Evolutionary conservation across 2,888 invertebrate species (phyloP).

Genomic region (Prosopocoilus inquinatus): DNA sequence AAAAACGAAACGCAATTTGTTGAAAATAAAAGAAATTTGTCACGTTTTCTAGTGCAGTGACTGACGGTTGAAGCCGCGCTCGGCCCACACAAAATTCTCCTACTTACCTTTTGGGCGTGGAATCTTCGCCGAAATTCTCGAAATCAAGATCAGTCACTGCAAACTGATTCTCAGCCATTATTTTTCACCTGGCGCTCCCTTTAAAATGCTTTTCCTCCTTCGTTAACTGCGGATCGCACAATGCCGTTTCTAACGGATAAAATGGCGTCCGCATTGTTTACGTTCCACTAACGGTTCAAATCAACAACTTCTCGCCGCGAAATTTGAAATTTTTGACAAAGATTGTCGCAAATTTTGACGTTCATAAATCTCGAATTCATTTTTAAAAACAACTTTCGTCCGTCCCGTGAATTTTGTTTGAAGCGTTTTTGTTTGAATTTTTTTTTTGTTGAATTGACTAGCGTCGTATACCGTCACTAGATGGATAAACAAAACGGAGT

Average conservation of each 20-base stretch:
- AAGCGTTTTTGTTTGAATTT: not conserved
- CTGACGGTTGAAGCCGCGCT: not conserved
- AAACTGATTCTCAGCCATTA: conserved; percentile 24
- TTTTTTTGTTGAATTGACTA: conserved; percentile 14
- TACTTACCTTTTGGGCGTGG: conserved; percentile 18
- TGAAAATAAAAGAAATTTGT: conserved; percentile 17
- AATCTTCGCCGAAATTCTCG: conserved; percentile 10
- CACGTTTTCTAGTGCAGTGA: not conserved
- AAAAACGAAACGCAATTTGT: not conserved
- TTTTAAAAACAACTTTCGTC: conserved; percentile 4
- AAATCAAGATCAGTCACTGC: conserved; percentile 25
- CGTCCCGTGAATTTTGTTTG: conserved; percentile 5
- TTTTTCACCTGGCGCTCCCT: not conserved
- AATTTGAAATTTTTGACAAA: not conserved
- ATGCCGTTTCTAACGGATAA: conserved; percentile 17
- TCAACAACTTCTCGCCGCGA: not conserved
- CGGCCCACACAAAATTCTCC: not conserved
- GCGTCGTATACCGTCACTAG: not conserved
- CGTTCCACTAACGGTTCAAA: not conserved
- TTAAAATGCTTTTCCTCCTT: not conserved
- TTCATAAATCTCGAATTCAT: not conserved
- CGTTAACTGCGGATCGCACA: conserved; percentile 1
- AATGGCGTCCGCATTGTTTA: conserved; percentile 19
- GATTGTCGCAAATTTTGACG: not conserved
- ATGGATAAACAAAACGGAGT: too few relatives aligned